Evolutionary conservation across 2,888 invertebrate genomes (phyloP).

Genomic region (Parnassius apollo): DNA sequence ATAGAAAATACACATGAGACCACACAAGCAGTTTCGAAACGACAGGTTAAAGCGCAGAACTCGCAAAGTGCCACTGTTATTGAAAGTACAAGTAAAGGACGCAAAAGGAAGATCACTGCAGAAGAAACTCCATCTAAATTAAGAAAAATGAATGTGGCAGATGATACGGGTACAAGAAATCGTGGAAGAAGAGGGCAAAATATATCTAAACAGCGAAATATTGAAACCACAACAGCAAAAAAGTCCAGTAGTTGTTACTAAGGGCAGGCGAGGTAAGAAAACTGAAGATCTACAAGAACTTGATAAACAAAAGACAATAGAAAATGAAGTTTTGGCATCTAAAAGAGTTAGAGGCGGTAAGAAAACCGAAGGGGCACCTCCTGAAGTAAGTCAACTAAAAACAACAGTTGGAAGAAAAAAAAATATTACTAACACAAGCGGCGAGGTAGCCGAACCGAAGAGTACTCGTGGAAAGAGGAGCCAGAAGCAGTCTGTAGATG

Average conservation of each 20-base stretch:
- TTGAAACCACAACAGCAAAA: neutral
- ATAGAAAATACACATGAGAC: neutral
- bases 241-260: neutral
- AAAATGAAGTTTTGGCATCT: slow-evolving; percentile 26
- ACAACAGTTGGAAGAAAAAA: slow-evolving; percentile 31
- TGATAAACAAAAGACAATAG: neutral
- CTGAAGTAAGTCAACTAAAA: slow-evolving; percentile 4
- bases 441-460: neutral
- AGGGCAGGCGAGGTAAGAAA: slow-evolving; percentile 28
- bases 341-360: neutral
- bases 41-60: neutral
- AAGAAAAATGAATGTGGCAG: neutral
- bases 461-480: slow-evolving; percentile 18
- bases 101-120: slow-evolving; percentile 29
- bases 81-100: slow-evolving; percentile 33
- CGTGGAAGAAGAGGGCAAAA: neutral
- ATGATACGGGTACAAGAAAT: neutral
- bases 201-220: slow-evolving; percentile 4
- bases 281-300: slow-evolving; percentile 15
- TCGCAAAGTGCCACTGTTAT: slow-evolving; percentile 14
- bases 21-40: neutral
- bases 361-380: neutral
- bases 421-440: neutral
- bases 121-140: slow-evolving; percentile 2
- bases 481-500: slow-evolving; percentile 1